Evolutionary conservation across 2,113 vertebrate genomes (phyloP).

Genomic region (Oreochromis spilurus): DNA sequence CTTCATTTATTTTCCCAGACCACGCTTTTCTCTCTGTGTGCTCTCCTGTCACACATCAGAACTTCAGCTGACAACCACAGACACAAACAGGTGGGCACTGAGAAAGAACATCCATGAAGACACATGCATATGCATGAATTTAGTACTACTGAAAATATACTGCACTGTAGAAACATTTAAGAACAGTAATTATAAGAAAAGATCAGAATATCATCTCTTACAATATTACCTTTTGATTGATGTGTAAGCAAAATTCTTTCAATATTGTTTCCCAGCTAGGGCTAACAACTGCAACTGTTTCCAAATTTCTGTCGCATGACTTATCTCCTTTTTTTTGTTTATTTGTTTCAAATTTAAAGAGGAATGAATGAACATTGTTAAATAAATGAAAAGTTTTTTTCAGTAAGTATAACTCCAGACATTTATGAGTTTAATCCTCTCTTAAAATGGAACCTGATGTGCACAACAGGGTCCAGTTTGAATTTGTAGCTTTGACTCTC

Average conservation of each 20-base stretch:
- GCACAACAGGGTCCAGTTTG: conserved; percentile 10
- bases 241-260: not conserved
- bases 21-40: not conserved
- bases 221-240: not conserved
- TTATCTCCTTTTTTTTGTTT: not conserved
- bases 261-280: not conserved
- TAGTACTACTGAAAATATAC: not conserved
- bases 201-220: not conserved
- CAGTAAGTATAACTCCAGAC: not conserved
- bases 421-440: conserved; percentile 27
- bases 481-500: conserved; percentile 28
- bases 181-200: not conserved
- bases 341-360: not conserved
- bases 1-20: conserved; percentile 21
- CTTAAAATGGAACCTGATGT: conserved; percentile 22
- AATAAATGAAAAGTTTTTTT: conserved; percentile 7
- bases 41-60: conserved; percentile 39
- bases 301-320: not conserved
- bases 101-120: not conserved
- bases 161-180: not conserved
- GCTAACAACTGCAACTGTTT: not conserved
- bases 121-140: not conserved
- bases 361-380: not conserved
- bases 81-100: conserved; percentile 21
- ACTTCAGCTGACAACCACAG: not conserved